Conservation (phyloP, 2,888 invertebrate genomes). For the Xiphydria camelus region DNA sequence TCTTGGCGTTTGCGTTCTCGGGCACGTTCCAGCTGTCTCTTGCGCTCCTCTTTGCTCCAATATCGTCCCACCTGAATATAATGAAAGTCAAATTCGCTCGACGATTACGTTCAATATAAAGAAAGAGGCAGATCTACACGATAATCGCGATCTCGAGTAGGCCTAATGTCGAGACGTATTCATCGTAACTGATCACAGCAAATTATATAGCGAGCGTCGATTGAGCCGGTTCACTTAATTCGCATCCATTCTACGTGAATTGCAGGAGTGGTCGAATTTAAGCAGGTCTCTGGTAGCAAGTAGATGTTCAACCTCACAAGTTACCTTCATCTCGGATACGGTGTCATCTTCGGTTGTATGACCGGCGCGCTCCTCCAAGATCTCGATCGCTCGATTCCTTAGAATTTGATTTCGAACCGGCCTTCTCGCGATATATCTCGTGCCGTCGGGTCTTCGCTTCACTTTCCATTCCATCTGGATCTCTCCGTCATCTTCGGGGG, state of each 20-base stretch:
- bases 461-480: slow-evolving; percentile 74
- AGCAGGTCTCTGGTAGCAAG: too few species aligned
- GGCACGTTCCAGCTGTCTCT: slow-evolving; percentile 72
- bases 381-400: slow-evolving; percentile 68
- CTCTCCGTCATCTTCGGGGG: slow-evolving; percentile 44
- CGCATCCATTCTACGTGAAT: too few species aligned
- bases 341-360: slow-evolving; percentile 76
- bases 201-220: too few species aligned
- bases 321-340: slow-evolving; percentile 73
- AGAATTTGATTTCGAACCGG: slow-evolving; percentile 70
- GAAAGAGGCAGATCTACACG: too few species aligned
- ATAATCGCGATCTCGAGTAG: too few species aligned
- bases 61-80: slow-evolving; percentile 66
- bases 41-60: slow-evolving; percentile 77
- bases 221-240: too few species aligned
- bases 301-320: too few species aligned
- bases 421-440: slow-evolving; percentile 74
- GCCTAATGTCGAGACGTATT: too few species aligned
- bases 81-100: too few species aligned
- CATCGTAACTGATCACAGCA: too few species aligned
- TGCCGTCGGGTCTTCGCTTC: slow-evolving; percentile 75
- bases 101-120: too few species aligned
- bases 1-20: slow-evolving; percentile 66
- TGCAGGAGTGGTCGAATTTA: too few species aligned
- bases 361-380: slow-evolving; percentile 69